phyloP scores from a whole-genome alignment of 2,113 vertebrate genomes.

The Heterotilapia buettikoferi region DNA sequence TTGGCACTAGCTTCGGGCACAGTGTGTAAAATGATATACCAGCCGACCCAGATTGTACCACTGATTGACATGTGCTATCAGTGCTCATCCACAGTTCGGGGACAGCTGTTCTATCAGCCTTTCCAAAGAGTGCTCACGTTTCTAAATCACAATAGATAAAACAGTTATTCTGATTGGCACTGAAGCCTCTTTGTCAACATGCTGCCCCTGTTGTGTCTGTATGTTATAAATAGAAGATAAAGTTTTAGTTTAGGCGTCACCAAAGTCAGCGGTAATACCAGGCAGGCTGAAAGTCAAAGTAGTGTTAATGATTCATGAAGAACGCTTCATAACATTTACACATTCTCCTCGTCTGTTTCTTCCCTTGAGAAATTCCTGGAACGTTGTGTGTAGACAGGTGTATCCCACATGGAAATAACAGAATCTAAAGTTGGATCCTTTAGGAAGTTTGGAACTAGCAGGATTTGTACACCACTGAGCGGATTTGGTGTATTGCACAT shows the following conservation, averaged over 20 bases:
- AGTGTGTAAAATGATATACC: constrained; percentile 27
- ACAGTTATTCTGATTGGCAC: neutral
- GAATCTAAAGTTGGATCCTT: neutral
- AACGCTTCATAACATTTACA: neutral
- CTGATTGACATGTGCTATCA: neutral
- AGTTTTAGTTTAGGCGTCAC: neutral
- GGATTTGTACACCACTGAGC: neutral
- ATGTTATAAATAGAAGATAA: neutral
- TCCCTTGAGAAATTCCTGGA: neutral
- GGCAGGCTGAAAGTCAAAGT: neutral
- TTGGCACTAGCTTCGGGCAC: neutral
- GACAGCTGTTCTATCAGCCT: neutral
- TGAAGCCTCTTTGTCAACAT: neutral
- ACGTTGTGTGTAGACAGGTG: neutral
- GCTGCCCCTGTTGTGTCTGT: neutral
- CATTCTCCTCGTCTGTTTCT: neutral
- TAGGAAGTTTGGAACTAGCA: neutral
- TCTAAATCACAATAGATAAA: neutral
- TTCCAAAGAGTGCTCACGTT: neutral
- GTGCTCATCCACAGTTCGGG: constrained; percentile 12
- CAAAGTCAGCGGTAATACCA: neutral
- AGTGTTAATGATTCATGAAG: neutral
- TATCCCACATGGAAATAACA: neutral
- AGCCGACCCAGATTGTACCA: constrained; percentile 29
- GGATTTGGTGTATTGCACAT: neutral